Percentiles rank a stretch among this genome's conserved stretches.
Conservation (phyloP, 2,113 vertebrate species). For the Ammodramus savannarum region DNA sequence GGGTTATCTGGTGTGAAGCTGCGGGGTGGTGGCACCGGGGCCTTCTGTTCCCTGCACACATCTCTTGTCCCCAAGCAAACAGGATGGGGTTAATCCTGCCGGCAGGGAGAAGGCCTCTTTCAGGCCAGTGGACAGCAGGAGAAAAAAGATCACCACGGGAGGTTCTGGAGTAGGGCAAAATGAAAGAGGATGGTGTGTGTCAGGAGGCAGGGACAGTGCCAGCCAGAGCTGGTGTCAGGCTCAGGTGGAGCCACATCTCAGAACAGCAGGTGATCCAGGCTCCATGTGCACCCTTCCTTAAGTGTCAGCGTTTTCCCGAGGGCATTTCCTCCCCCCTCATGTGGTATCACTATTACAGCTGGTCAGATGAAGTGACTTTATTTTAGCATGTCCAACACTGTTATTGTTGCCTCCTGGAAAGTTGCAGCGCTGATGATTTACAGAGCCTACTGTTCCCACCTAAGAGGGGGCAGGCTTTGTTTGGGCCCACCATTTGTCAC, state of each 20-base stretch:
- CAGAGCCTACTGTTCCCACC: background rate
- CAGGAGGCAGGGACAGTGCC: background rate
- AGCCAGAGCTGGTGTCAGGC: background rate
- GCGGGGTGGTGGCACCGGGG: rapidly evolving
- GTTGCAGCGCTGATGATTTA: background rate
- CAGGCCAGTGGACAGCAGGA: background rate
- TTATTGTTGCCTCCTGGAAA: background rate
- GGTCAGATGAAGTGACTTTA: background rate
- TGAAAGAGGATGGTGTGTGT: background rate
- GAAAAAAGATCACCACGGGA: background rate
- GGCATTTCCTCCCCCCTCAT: background rate
- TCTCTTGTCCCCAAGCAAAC: background rate
- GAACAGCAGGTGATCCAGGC: background rate
- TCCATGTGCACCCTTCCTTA: rapidly evolving
- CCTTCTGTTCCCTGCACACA: background rate
- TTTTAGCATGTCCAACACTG: rapidly evolving
- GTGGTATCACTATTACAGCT: rapidly evolving
- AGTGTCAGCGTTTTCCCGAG: rapidly evolving
- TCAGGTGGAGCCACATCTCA: background rate
- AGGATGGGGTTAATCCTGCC: background rate
- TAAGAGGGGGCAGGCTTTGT: background rate
- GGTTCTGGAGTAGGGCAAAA: background rate
- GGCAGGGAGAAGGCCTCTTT: background rate
- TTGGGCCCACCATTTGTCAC: background rate
- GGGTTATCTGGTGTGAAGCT: background rate